Conservation (phyloP, 37 sponge, comb jelly and placozoan species). For the Ephydatia muelleri region DNA sequence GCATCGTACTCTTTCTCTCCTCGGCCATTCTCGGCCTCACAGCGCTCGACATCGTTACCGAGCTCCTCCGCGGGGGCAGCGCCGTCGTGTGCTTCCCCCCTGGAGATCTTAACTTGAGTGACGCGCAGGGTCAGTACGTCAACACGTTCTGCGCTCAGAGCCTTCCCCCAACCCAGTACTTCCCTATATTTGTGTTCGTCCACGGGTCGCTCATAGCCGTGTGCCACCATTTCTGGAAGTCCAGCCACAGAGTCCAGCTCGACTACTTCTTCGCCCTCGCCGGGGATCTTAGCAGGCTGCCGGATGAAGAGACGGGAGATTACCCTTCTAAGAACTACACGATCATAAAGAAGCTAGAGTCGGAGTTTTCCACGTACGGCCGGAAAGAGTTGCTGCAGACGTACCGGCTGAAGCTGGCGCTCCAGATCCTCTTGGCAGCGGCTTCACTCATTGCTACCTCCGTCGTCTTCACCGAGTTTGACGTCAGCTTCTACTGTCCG, state of each 20-base stretch:
- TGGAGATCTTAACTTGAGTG: constrained; percentile 14
- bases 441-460: constrained; percentile 21
- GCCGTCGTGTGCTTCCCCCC: constrained; percentile 41
- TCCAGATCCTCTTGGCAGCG: constrained; percentile 22
- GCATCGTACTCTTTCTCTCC: constrained; percentile 8
- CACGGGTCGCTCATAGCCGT: constrained; percentile 30
- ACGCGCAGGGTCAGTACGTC: constrained; percentile 32
- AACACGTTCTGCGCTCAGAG: constrained; percentile 42
- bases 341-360: constrained; percentile 5
- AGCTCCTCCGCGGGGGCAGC: constrained; percentile 40
- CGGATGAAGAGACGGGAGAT: constrained; percentile 36
- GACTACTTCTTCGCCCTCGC: constrained; percentile 46
- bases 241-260: constrained; percentile 38
- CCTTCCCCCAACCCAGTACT: constrained; percentile 29
- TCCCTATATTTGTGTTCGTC: constrained; percentile 30
- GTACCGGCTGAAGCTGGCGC: constrained; percentile 26
- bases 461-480: constrained; percentile 49
- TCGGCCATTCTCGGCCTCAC: constrained; percentile 38
- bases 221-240: constrained; percentile 49
- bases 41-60: constrained; percentile 41
- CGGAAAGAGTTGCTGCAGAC: constrained; percentile 12
- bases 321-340: constrained; percentile 29
- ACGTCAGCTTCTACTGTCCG: constrained; percentile 55
- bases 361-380: constrained; percentile 21
- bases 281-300: constrained; percentile 14